Base-by-base conservation (phyloP, 2,888 invertebrate species). In the Tiliacea aurago region DNA sequence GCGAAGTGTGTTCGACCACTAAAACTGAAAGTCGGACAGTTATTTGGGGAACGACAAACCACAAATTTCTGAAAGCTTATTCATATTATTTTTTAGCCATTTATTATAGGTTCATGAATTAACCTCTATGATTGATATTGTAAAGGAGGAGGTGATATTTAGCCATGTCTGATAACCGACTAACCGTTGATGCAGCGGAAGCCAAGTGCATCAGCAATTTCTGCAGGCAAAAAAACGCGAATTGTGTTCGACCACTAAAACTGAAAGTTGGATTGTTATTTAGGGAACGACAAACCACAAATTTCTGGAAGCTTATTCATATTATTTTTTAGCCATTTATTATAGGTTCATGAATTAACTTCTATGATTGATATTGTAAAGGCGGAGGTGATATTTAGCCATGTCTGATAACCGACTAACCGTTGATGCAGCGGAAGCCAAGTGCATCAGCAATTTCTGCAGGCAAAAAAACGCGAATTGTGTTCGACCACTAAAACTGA, bases 181-280 rank as follows among this genome's bases (percentile, higher is more conserved):
- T 49, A 18, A 45, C 18, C 10, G 37, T 28, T 18, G 28, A n/a
- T 58, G 13, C n/a, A 68, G 28, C 10, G 45, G 68, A 74, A 45
- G 15, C n/a, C 18, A 37, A 58, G 55, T 43, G 43, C 56, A 75
- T 66, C 23, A 58, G 33, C 20, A 58, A 75, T 49, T n/a, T 51
- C 10, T 18, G 58, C 10, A 4, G 10, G 15, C 23, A 45, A 67
- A 58, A 51, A 33, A 11, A 64, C n/a, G 0, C 20, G 13, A 5
- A 13, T 6, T 49, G 13, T 15, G n/a, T 15, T 41, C 20, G 20
- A 18, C 10, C 20, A 13, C 13, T 45, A 58, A 20, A 75, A 76
- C 18, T n/a, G 11, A 51, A 49, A 64, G n/a, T 47, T 3, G 5
- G 33, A n/a, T 45, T 11, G 18, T 5, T 43, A 37, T 72, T 58